A percentile compares a stretch with the other conserved stretches of the same genome.
Conservation (phyloP, 1,140 invertebrate genomes). For the Cydia amplana region DNA sequence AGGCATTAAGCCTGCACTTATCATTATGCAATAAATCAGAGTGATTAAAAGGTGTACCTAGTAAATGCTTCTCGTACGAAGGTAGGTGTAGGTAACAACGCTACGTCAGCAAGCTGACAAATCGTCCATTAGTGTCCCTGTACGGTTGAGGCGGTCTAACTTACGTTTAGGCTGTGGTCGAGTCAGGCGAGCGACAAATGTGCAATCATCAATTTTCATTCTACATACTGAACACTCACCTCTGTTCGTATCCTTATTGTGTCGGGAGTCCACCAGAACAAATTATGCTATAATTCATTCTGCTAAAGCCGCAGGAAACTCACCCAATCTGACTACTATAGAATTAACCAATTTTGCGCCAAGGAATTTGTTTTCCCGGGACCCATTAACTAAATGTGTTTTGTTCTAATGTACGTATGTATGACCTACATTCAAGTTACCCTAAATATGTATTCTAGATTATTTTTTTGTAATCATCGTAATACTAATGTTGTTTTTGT, state of each 20-base stretch:
- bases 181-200: slow-evolving; percentile 34
- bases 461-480: too few relatives aligned
- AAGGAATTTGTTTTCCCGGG: neutral
- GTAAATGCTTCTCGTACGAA: neutral
- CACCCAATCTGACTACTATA: slow-evolving; percentile 31
- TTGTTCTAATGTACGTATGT: neutral
- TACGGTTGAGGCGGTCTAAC: slow-evolving; percentile 23
- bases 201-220: slow-evolving; percentile 36
- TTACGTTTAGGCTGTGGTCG: slow-evolving; percentile 29
- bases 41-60: too few relatives aligned
- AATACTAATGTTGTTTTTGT: too few relatives aligned
- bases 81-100: neutral
- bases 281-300: slow-evolving; percentile 52
- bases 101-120: slow-evolving; percentile 22
- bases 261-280: slow-evolving; percentile 41
- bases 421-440: neutral
- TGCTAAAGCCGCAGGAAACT: slow-evolving; percentile 41
- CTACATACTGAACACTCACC: slow-evolving; percentile 35
- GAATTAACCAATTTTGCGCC: slow-evolving; percentile 36
- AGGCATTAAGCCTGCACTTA: too few relatives aligned
- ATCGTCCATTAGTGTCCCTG: slow-evolving; percentile 28
- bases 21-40: too few relatives aligned
- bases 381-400: neutral
- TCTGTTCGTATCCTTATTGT: slow-evolving; percentile 36
- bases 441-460: neutral